Percentiles rank a stretch among this genome's conserved stretches.
phyloP scores from a whole-genome alignment of 2,113 vertebrate genomes.

The Hemichromis elongatus region DNA sequence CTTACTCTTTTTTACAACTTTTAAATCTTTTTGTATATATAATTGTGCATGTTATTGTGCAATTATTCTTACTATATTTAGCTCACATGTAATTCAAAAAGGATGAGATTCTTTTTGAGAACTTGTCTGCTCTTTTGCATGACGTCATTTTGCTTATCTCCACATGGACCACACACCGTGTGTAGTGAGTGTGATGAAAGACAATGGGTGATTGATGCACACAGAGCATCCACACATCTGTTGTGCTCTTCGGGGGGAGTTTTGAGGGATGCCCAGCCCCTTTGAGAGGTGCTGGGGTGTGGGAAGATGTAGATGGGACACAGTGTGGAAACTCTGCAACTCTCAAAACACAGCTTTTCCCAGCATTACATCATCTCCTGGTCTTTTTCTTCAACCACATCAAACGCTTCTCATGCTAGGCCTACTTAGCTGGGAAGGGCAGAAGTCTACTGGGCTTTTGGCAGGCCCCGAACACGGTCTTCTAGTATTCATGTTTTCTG shows the following conservation, averaged over 20 bases:
- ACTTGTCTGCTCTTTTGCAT: slow-evolving; percentile 10
- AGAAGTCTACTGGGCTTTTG: slow-evolving; percentile 8
- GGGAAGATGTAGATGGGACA: slow-evolving; percentile 51
- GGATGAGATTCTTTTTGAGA: not conserved
- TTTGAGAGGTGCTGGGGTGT: slow-evolving; percentile 46
- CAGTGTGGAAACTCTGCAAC: slow-evolving; percentile 38
- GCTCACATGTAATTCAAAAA: not conserved
- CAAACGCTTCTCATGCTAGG: slow-evolving; percentile 34
- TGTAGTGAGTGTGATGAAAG: slow-evolving; percentile 42
- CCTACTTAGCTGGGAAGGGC: slow-evolving; percentile 26
- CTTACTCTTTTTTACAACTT: not conserved
- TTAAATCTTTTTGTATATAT: no score
- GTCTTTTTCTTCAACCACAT: slow-evolving; percentile 53
- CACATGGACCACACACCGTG: slow-evolving; percentile 52
- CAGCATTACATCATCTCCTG: slow-evolving; percentile 61
- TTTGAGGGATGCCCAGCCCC: slow-evolving; percentile 52
- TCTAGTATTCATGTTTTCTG: not conserved
- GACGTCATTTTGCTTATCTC: slow-evolving; percentile 40
- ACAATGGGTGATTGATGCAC: slow-evolving; percentile 60
- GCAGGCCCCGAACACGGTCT: slow-evolving; percentile 2
- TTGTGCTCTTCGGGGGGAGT: slow-evolving; percentile 50
- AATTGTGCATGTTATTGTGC: not conserved
- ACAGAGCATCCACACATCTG: slow-evolving; percentile 62
- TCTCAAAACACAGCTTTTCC: slow-evolving; percentile 49
- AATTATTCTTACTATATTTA: not conserved